Percentiles rank a stretch among this genome's conserved stretches.
Conservation (phyloP, 2,797 vertebrate genomes). For the Eupleurogrammus muticus region DNA sequence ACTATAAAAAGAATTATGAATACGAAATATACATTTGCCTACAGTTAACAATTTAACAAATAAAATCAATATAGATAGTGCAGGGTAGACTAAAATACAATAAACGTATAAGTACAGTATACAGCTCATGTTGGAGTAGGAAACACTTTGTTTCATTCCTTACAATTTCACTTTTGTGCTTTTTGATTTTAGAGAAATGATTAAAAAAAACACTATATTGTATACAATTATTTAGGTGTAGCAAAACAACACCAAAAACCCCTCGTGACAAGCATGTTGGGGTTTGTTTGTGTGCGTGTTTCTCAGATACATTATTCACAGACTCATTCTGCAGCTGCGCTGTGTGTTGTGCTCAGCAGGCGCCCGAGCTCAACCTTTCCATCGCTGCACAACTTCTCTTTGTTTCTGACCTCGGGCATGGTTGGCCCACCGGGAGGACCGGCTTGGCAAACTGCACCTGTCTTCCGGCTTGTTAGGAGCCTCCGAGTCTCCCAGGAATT, state of each 20-base stretch:
- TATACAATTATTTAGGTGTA: no score
- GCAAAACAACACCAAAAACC: not conserved
- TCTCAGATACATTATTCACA: conserved; percentile 38
- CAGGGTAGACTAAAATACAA: no score
- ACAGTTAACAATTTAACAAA: no score
- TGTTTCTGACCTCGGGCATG: conserved; percentile 49
- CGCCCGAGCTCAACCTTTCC: conserved; percentile 21
- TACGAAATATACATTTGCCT: no score
- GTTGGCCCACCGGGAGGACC: conserved; percentile 45
- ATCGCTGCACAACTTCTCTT: conserved; percentile 29
- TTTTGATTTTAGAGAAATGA: not conserved
- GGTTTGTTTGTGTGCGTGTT: conserved; percentile 20
- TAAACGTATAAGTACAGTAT: no score
- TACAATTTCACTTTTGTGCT: not conserved
- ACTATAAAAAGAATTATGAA: no score
- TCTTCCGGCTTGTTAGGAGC: conserved; percentile 55
- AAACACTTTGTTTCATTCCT: no score
- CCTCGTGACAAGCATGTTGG: not conserved
- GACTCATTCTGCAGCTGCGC: conserved; percentile 8
- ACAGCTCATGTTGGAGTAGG: no score
- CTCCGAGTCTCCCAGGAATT: conserved; percentile 49
- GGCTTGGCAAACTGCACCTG: conserved; percentile 24
- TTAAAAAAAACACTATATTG: not conserved
- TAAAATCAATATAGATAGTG: no score
- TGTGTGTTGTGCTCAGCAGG: conserved; percentile 13